These are phyloP conservation scores for Rotaria socialis DNA, from an alignment of 2,888 invertebrate genomes.

Conservation along the genomic window DNA sequence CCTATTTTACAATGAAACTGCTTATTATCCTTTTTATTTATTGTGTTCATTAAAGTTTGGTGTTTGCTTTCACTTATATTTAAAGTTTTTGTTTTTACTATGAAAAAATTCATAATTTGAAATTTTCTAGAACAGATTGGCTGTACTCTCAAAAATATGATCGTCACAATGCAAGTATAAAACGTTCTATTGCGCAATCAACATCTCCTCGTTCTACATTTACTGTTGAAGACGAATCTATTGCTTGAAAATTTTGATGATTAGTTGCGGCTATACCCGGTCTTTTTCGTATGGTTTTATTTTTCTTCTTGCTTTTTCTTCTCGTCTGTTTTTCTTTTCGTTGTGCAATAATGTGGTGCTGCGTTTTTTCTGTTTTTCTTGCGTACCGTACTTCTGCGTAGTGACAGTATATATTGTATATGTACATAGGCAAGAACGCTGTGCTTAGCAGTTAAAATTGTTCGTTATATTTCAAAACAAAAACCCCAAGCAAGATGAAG, in stretches of 20 bases:
- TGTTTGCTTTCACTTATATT: neutral
- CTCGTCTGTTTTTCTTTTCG: neutral
- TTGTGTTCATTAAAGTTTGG: neutral
- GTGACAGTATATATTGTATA: slow-evolving; percentile 1
- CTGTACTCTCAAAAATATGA: slow-evolving; percentile 11
- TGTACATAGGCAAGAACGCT: neutral
- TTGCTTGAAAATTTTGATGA: neutral
- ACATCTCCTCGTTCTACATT: neutral
- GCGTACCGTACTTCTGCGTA: neutral
- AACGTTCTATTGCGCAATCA: neutral
- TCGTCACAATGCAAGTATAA: neutral
- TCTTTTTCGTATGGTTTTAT: neutral
- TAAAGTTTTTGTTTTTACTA: neutral
- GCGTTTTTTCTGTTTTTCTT: neutral
- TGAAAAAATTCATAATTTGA: too few species aligned
- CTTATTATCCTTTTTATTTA: neutral
- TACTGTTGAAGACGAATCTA: neutral
- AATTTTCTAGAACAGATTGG: neutral
- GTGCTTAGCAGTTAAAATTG: neutral
- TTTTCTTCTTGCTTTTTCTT: neutral
- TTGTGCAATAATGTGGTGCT: slow-evolving; percentile 32
- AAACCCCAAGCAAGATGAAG: neutral
- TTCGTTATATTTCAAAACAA: neutral
- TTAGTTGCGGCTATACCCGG: neutral
- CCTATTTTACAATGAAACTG: neutral